phyloP scores from a whole-genome alignment of 2,797 vertebrate genomes.

The Parambassis ranga region DNA sequence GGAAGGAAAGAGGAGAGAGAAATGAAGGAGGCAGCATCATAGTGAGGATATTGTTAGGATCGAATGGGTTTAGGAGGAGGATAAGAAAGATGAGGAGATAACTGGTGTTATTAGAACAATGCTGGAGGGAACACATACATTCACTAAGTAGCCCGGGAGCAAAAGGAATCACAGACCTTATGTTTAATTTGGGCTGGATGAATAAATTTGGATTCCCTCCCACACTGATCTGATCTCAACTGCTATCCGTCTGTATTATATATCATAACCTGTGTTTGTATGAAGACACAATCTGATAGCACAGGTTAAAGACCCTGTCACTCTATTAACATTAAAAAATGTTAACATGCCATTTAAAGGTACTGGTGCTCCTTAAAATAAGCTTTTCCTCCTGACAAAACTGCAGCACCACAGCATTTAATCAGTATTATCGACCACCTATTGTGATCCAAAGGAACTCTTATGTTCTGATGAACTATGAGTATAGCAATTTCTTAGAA shows the following conservation, averaged over 20 bases:
- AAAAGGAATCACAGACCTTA: background rate
- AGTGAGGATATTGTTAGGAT: constrained; percentile 7
- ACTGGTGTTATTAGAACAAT: background rate
- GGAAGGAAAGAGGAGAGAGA: background rate
- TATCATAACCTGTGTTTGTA: no score
- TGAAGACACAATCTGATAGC: no score
- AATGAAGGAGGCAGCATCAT: background rate
- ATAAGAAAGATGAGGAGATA: background rate
- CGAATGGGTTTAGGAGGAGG: background rate
- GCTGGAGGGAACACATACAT: no score
- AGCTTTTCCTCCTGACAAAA: background rate
- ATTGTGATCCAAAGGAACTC: background rate
- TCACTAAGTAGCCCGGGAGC: no score
- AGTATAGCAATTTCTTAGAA: background rate
- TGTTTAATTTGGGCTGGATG: no score
- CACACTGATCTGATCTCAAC: no score
- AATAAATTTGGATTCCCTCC: background rate
- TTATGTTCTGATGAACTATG: background rate
- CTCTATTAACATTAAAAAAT: no score
- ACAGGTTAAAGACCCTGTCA: no score
- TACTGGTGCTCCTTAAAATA: no score
- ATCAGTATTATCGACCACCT: background rate
- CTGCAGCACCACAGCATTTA: background rate
- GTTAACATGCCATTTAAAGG: no score
- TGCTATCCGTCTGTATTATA: no score